A percentile compares a stretch with the other conserved stretches of the same genome.
Conservation (phyloP, 1,140 invertebrate genomes). For the Samia ricini region DNA sequence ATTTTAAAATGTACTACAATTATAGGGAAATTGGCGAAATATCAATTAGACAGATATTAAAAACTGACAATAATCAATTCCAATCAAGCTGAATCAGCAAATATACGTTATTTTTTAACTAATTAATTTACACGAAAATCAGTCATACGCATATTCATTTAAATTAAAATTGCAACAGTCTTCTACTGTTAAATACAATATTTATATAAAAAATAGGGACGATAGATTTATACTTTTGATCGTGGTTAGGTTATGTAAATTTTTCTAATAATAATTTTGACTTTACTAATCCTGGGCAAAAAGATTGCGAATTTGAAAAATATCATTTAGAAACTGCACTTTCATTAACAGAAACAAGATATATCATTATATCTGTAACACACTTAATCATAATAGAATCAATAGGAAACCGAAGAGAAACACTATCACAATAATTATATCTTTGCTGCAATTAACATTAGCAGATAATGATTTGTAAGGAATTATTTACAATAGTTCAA, state of each 20-base stretch:
- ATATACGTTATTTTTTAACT: slow-evolving; percentile 5
- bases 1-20: slow-evolving; percentile 13
- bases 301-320: too few species aligned
- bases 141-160: not conserved
- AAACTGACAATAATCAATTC: slow-evolving; percentile 17
- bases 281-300: not conserved
- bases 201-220: not conserved
- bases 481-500: slow-evolving; percentile 62
- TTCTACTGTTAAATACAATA: not conserved
- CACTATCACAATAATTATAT: not conserved
- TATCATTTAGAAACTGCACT: too few species aligned
- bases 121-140: slow-evolving; percentile 7
- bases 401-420: not conserved
- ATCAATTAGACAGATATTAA: not conserved
- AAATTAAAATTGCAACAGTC: not conserved
- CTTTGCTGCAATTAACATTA: not conserved
- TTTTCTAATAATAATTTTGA: not conserved
- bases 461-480: slow-evolving; percentile 16
- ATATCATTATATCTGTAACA: too few species aligned
- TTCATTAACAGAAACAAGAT: too few species aligned
- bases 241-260: not conserved
- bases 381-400: not conserved
- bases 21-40: slow-evolving; percentile 18
- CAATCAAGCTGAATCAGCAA: slow-evolving; percentile 11
- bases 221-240: not conserved